Evolutionary conservation across 2,888 invertebrate species (phyloP), one percentile per base, ranked within the genome.

Genomic region (Stenchaetothrips biformis): DNA sequence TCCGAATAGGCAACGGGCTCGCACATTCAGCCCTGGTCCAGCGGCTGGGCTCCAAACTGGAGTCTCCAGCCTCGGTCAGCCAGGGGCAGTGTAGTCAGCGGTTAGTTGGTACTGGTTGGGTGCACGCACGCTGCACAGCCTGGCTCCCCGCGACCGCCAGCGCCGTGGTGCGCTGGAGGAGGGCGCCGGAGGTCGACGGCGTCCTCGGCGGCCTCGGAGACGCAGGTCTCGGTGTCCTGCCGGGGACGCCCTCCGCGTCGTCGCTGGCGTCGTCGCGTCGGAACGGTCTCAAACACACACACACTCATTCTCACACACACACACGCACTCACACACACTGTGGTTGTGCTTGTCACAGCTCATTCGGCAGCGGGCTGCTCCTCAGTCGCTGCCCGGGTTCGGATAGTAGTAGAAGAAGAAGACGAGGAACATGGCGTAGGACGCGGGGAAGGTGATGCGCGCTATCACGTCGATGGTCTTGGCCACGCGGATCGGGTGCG

Each of bases 381-480:
- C 94, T 88, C 95, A 95, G 13, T 53, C 67, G 25, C 67, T 74
- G 67, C 67, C 67, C 67, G 67, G 67, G 67, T 74, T 25, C 7
- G 67, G 67, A 90, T 96, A 96, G 90, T 95, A 95, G 86, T 95
- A 94, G 90, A 97, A 97, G 91, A 97, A 97, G 90, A 96, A 96
- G 87, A 95, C 94, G 86, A 97, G 92, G 90, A 97, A 97, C 87
- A 96, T 92, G 87, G 95, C 93, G 89, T 95, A 97, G 86, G 96
- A 95, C 85, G 94, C 92, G 85, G 96, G 96, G 90, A 97, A 97
- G 85, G 95, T 95, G 88, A 96, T 95, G 88, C 96, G 92, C 82
- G 96, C 95, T 87, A 97, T 95, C 85, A 96, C 96, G 89, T 96
- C 96, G 87, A 96, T 96, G 82, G 96, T 96, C 90, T 96, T 96